Conservation (phyloP, 2,888 invertebrate genomes). For the Andrena hattorfiana region DNA sequence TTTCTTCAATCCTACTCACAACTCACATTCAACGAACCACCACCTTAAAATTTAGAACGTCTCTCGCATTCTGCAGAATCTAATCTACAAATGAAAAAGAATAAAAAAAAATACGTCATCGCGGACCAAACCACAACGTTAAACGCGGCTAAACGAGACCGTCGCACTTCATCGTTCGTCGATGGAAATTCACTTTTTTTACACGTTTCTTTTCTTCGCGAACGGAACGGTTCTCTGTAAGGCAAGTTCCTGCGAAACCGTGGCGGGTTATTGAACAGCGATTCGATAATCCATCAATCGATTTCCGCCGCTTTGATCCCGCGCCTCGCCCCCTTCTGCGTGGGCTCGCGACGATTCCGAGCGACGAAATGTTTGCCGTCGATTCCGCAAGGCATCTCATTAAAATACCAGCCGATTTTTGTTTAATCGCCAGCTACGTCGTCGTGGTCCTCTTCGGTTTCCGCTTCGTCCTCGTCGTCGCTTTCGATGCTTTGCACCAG, state of each 20-base stretch:
- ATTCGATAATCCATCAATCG: slow-evolving; percentile 37
- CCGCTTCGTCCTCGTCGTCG: slow-evolving; percentile 69
- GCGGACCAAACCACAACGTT: background rate
- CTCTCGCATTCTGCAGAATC: background rate
- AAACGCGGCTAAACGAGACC: background rate
- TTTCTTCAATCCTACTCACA: background rate
- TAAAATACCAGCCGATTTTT: slow-evolving; percentile 43
- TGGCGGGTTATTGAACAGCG: background rate
- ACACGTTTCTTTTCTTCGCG: background rate
- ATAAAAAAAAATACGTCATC: no score
- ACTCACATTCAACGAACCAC: background rate
- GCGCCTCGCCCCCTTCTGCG: background rate
- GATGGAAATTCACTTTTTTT: background rate
- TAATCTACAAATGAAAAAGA: no score
- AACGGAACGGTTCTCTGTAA: background rate
- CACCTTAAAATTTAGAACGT: background rate
- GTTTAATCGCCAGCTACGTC: slow-evolving; percentile 44
- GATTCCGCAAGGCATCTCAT: slow-evolving; percentile 33
- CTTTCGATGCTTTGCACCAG: slow-evolving; percentile 79
- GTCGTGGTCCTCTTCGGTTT: slow-evolving; percentile 58
- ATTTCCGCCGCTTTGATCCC: background rate
- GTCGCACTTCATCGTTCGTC: slow-evolving; percentile 25
- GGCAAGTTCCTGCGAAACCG: slow-evolving; percentile 1
- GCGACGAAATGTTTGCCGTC: slow-evolving; percentile 33
- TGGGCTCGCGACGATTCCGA: background rate